Conservation (phyloP, 2,113 vertebrate species). For the Oryzias woworae region DNA sequence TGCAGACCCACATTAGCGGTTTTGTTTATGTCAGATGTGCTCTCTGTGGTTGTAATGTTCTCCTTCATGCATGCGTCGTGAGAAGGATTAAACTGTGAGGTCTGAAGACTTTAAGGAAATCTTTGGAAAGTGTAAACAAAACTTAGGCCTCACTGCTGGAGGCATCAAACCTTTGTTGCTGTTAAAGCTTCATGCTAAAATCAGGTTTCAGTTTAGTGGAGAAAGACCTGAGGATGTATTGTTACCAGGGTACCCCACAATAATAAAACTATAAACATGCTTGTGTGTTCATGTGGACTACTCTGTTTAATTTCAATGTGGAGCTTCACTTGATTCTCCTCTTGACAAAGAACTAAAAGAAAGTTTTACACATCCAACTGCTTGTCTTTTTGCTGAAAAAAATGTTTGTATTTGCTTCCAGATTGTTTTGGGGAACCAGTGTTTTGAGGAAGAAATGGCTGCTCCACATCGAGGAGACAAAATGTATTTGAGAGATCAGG, state of each 20-base stretch:
- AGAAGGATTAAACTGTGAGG: slow-evolving; percentile 28
- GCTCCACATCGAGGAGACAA: too few relatives aligned
- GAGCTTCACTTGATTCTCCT: slow-evolving; percentile 44
- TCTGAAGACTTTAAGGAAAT: slow-evolving; percentile 1
- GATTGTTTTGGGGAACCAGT: too few relatives aligned
- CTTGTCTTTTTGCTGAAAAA: too few relatives aligned
- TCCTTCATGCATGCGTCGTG: slow-evolving; percentile 51
- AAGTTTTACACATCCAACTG: slow-evolving; percentile 20
- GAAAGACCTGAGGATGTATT: not conserved
- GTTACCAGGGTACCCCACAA: not conserved
- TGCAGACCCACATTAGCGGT: slow-evolving; percentile 58
- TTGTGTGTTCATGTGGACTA: slow-evolving; percentile 22
- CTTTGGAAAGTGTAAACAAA: slow-evolving; percentile 6
- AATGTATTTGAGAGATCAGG: too few relatives aligned
- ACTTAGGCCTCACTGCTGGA: not conserved
- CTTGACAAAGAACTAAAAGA: slow-evolving; percentile 27
- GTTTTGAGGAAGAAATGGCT: too few relatives aligned
- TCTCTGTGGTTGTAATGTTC: slow-evolving; percentile 73
- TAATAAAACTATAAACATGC: slow-evolving; percentile 10
- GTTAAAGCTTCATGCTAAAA: not conserved
- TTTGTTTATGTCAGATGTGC: slow-evolving; percentile 65
- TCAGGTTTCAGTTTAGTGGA: not conserved
- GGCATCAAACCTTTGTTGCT: not conserved
- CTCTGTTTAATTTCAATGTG: slow-evolving; percentile 43
- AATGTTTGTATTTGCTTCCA: too few relatives aligned